Evolutionary conservation across 1,140 invertebrate genomes (phyloP).

Genomic region (Drosophila erecta): DNA sequence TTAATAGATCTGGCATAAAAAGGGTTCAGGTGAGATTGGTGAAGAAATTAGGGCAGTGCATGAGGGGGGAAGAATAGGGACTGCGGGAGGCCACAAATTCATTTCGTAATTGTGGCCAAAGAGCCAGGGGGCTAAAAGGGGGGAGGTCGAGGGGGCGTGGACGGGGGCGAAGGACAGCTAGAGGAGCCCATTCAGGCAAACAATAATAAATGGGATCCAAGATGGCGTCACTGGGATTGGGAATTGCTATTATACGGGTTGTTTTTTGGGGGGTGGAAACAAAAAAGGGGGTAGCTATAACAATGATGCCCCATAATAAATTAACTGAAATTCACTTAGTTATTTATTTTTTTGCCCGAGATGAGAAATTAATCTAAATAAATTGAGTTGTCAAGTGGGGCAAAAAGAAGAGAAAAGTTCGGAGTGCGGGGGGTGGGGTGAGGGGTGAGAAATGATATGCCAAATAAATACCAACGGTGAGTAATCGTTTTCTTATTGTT

Average conservation of each 20-base stretch:
- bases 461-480: constrained; percentile 84
- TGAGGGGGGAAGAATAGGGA: constrained; percentile 13
- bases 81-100: constrained; percentile 67
- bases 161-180: constrained; percentile 15
- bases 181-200: constrained; percentile 63
- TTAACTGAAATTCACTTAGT: constrained; percentile 84
- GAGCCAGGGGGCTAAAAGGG: constrained; percentile 50
- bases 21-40: no score
- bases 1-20: no score
- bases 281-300: not conserved
- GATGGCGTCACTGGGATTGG: constrained; percentile 56
- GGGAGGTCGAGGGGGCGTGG: not conserved
- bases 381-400: constrained; percentile 83
- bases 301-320: constrained; percentile 83
- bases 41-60: constrained; percentile 1
- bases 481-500: constrained; percentile 77
- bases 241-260: constrained; percentile 33
- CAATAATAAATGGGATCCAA: constrained; percentile 76
- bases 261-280: not conserved
- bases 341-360: constrained; percentile 47
- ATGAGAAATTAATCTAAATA: constrained; percentile 84
- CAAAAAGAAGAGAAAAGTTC: not conserved
- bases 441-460: constrained; percentile 73
- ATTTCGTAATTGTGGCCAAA: constrained; percentile 82
- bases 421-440: no score